Percentiles rank a stretch among this genome's conserved stretches.
phyloP scores from a whole-genome alignment of 2,797 vertebrate genomes.

The Poeciliopsis turneri region DNA sequence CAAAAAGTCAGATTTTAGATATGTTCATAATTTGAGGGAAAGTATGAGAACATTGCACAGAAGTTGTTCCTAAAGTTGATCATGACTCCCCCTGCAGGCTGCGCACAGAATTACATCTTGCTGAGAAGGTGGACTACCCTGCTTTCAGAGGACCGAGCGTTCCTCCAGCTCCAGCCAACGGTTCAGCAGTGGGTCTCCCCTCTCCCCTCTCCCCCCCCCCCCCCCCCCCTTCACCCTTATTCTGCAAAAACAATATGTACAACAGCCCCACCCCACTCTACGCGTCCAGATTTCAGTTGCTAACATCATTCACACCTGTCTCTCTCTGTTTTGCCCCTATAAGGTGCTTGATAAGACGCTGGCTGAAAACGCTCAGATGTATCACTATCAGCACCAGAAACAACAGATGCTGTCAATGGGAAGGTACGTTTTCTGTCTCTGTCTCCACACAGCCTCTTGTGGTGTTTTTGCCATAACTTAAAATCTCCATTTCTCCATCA shows the following conservation, averaged over 20 bases:
- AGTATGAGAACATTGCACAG: background rate
- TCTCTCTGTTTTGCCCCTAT: constrained; percentile 10
- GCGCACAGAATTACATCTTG: constrained; percentile 82
- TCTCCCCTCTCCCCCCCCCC: no score
- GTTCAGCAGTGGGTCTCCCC: constrained; percentile 76
- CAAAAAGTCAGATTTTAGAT: background rate
- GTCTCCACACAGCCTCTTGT: constrained; percentile 3
- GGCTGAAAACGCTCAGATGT: constrained; percentile 95
- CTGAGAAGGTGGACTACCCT: constrained; percentile 89
- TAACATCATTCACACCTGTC: constrained; percentile 9
- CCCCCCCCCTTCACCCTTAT: constrained; percentile 10
- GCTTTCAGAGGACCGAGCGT: constrained; percentile 58
- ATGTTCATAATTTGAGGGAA: background rate
- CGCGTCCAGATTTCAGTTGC: background rate
- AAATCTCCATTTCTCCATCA: constrained; percentile 45
- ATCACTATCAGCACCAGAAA: constrained; percentile 97
- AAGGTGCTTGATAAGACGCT: constrained; percentile 91
- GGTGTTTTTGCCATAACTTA: background rate
- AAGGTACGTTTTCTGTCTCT: constrained; percentile 76
- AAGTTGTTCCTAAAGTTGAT: background rate
- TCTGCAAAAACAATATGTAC: constrained; percentile 1
- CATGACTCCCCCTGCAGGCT: constrained; percentile 75
- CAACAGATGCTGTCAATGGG: constrained; percentile 96
- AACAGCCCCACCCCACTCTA: no score
- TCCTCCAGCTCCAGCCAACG: constrained; percentile 59